phyloP scores from a whole-genome alignment of 2,113 vertebrate genomes.

The Aegithalos caudatus region DNA sequence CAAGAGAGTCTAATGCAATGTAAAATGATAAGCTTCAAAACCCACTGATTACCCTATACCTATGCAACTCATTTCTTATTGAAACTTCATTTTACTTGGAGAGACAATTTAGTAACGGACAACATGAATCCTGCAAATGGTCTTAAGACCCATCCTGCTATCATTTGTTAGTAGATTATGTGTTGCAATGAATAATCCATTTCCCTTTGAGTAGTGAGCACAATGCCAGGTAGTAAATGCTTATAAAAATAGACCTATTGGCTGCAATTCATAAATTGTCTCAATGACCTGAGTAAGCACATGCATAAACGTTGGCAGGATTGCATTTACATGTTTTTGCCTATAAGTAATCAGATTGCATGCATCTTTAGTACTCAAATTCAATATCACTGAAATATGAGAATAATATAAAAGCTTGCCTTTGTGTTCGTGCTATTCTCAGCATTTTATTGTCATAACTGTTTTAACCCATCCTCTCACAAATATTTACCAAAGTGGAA shows the following conservation, averaged over 20 bases:
- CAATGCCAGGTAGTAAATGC: background rate
- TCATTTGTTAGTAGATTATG: background rate
- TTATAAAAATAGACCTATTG: background rate
- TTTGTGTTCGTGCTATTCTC: background rate
- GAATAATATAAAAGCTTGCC: background rate
- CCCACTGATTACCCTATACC: background rate
- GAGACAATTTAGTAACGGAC: background rate
- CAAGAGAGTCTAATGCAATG: background rate
- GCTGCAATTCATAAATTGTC: background rate
- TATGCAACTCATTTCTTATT: background rate
- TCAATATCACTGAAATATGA: background rate
- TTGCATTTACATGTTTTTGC: background rate
- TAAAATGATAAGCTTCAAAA: background rate
- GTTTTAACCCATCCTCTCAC: background rate
- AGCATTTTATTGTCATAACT: background rate
- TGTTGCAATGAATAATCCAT: constrained; percentile 29
- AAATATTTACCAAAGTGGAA: background rate
- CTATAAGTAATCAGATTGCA: background rate
- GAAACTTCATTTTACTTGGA: constrained; percentile 14
- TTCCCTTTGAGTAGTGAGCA: background rate
- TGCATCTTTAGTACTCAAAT: background rate
- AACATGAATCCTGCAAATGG: background rate
- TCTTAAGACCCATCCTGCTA: background rate
- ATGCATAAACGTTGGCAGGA: background rate
- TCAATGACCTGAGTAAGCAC: background rate